Percentiles rank a stretch among this genome's conserved stretches.
Conservation (phyloP, 2,888 invertebrate species). For the Dastarcus helophoroides region DNA sequence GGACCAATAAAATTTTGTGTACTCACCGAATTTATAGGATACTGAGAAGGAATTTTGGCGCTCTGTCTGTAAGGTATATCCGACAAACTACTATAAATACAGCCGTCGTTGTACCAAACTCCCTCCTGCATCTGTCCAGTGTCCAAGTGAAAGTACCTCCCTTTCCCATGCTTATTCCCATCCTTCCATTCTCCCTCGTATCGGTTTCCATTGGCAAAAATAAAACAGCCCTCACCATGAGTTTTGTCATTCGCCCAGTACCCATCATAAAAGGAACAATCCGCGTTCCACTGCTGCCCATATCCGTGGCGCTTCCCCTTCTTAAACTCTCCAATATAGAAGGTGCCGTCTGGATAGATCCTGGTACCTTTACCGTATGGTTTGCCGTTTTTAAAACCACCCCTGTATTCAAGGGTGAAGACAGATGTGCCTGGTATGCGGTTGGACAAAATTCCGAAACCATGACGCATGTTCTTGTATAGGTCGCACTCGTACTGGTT, state of each 20-base stretch:
- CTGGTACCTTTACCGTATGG: conserved; percentile 46
- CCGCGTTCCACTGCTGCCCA: conserved; percentile 50
- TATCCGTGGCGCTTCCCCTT: conserved; percentile 43
- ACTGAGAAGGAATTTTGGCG: conserved; percentile 41
- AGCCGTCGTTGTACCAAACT: conserved; percentile 46
- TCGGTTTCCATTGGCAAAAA: conserved; percentile 45
- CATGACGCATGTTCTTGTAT: conserved; percentile 43
- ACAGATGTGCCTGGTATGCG: conserved; percentile 35
- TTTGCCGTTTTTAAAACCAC: conserved; percentile 48
- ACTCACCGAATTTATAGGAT: conserved; percentile 43
- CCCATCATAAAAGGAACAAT: conserved; percentile 50
- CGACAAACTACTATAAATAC: conserved; percentile 43
- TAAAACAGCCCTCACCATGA: conserved; percentile 21
- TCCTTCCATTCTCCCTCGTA: conserved; percentile 53
- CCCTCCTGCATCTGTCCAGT: conserved; percentile 57
- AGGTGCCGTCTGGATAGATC: conserved; percentile 45
- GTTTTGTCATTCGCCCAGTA: conserved; percentile 10
- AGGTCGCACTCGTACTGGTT: conserved; percentile 55
- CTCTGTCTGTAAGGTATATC: conserved; percentile 50
- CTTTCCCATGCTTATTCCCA: conserved; percentile 48
- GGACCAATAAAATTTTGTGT: background rate
- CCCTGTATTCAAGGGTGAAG: conserved; percentile 42
- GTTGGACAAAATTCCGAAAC: conserved; percentile 44
- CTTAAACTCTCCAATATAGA: conserved; percentile 48
- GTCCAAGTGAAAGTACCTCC: conserved; percentile 50